These are phyloP conservation scores for Petrosia ficiformis DNA, from an alignment of 37 sponge, comb jelly and placozoan species.

Conservation along the genomic window DNA sequence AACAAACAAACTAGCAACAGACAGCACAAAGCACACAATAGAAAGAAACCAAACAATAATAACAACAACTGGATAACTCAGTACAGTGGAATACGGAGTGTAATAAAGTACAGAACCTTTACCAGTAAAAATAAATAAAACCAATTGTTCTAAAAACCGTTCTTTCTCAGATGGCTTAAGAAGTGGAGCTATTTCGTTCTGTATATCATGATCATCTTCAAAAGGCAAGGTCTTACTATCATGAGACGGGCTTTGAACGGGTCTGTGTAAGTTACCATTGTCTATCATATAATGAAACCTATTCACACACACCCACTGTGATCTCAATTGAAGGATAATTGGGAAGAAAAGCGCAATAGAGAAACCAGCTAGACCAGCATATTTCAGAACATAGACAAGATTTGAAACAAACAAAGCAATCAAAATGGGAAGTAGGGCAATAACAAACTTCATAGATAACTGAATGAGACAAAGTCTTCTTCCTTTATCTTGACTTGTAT, in stretches of 20 bases:
- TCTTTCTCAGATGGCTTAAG: neutral
- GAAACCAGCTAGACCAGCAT: constrained; percentile 73
- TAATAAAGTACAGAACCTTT: neutral
- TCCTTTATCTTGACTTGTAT: constrained; percentile 20
- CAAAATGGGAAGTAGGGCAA: constrained; percentile 60
- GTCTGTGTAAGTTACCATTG: too few species aligned
- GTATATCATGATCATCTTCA: neutral
- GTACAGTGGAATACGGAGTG: neutral
- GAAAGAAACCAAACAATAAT: neutral
- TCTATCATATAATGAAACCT: too few species aligned
- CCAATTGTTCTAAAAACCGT: too few species aligned
- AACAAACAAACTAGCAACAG: neutral
- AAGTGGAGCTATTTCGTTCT: neutral
- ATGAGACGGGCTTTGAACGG: too few species aligned
- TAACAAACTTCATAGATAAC: constrained; percentile 32
- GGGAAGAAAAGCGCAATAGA: constrained; percentile 64
- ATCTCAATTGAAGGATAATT: neutral
- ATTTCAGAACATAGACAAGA: constrained; percentile 72
- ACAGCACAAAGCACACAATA: neutral
- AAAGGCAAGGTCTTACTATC: neutral
- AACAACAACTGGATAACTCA: neutral
- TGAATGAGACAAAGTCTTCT: constrained; percentile 18
- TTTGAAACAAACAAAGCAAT: constrained; percentile 81
- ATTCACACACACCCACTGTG: neutral
- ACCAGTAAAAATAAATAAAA: neutral